Evolutionary conservation across 2,113 vertebrate genomes (phyloP).

Genomic region (Oriolus oriolus): DNA sequence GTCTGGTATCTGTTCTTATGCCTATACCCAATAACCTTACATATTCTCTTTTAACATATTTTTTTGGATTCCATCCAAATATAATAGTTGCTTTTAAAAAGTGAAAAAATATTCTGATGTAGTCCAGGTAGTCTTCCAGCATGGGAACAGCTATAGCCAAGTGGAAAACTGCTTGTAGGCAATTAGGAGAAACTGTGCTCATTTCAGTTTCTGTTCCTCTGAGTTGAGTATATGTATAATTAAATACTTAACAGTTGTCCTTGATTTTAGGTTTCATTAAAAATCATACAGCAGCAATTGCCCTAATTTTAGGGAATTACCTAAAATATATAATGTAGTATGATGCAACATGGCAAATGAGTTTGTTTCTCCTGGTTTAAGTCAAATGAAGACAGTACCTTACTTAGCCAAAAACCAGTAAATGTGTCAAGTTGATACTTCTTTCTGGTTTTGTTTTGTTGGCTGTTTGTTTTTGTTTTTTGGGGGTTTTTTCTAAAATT

Average conservation of each 20-base stretch:
- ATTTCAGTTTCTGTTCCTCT: neutral
- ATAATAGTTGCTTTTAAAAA: neutral
- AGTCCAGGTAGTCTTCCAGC: neutral
- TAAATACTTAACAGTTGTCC: neutral
- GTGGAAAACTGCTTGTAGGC: neutral
- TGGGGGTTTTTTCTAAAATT: fast-evolving
- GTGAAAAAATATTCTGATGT: neutral
- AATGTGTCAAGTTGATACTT: neutral
- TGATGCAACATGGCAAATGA: neutral
- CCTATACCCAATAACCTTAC: neutral
- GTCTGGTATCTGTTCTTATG: neutral
- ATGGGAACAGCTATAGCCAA: neutral
- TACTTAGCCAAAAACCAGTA: neutral
- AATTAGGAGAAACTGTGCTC: neutral
- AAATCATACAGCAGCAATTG: neutral
- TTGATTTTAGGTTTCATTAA: neutral
- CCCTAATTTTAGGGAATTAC: neutral
- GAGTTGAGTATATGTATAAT: neutral
- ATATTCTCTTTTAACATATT: neutral
- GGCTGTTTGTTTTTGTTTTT: neutral
- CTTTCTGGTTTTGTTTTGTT: neutral
- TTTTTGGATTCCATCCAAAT: neutral
- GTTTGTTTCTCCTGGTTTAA: neutral
- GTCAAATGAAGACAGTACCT: neutral
- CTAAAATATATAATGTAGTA: neutral